Evolutionary conservation across 1,140 invertebrate species (phyloP), one percentile per base, ranked within the genome.

Genomic region (Habropoda laboriosa): DNA sequence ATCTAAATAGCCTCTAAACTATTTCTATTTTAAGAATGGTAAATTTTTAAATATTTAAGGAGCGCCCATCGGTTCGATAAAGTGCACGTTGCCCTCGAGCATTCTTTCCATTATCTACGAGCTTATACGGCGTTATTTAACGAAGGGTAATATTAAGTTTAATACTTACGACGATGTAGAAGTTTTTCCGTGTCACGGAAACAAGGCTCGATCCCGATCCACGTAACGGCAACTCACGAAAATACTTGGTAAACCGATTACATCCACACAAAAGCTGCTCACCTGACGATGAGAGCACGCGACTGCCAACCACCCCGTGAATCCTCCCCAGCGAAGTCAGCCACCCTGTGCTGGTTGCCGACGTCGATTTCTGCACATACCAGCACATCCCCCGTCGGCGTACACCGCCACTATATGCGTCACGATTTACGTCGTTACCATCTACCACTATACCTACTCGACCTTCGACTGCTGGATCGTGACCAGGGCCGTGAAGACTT

Each of bases 271-370:
- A 67, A 80, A 79, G 82, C 81, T 88, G 81, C 84, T 89, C 89
- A 84, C 79, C 86, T 79, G 79, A 81, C 83, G 61, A 86, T 72
- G 81, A 78, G 80, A 88, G 85, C 89, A 90, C 90, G 89, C 89
- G 87, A 90, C 89, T 90, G 81, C 80, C 78, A 74, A 87, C 84
- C 81, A 58, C 40, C 80, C 82, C 66, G 80, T 77, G 82, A 73
- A 83, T 82, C 71, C 72, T 81, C 67, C 58, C 40, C 32, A 45
- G 45, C 51, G 7, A 47, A 72, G 76, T 58, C 55, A 60, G 40
- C 64, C 53, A 68, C 57, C 49, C 61, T 83, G 55, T 61, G 76
- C 68, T 74, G 78, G 61, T 57, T 78, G 51, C 63, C 81, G 71
- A 86, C 76, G 80, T 86, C 83, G 83, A 74, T 73, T n/a, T 58